Percentiles rank a stretch among this genome's conserved stretches.
These are phyloP conservation scores for Cephus nigrinus DNA, from an alignment of 2,888 invertebrate genomes.

Conservation along the genomic window DNA sequence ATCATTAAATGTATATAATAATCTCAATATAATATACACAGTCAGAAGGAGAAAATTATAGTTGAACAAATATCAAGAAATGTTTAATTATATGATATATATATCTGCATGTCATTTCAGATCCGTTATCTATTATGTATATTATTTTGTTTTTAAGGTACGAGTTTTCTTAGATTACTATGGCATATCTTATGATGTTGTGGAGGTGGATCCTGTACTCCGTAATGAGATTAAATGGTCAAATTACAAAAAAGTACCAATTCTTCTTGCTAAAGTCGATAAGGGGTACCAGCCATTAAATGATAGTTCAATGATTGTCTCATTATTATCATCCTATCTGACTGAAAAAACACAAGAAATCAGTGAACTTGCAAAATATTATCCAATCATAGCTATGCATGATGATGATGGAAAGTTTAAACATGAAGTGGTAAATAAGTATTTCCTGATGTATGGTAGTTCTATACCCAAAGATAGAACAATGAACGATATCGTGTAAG, in stretches of 20 bases:
- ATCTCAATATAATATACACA: not conserved
- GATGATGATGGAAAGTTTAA: slow-evolving; percentile 77
- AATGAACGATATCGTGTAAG: slow-evolving; percentile 72
- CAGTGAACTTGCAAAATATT: slow-evolving; percentile 79
- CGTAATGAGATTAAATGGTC: slow-evolving; percentile 94
- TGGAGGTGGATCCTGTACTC: slow-evolving; percentile 97
- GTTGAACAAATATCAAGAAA: not conserved
- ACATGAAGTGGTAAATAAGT: slow-evolving; percentile 86
- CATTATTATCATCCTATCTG: slow-evolving; percentile 83
- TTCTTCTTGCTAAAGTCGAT: slow-evolving; percentile 80
- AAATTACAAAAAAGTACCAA: slow-evolving; percentile 93
- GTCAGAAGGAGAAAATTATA: not conserved
- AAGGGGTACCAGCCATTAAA: slow-evolving; percentile 86
- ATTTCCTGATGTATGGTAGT: slow-evolving; percentile 85
- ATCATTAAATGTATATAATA: slow-evolving; percentile 1
- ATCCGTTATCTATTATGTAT: not conserved
- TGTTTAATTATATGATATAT: not conserved
- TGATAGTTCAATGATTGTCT: slow-evolving; percentile 95
- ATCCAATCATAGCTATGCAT: slow-evolving; percentile 77
- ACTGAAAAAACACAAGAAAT: slow-evolving; percentile 72
- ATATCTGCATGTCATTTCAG: not conserved
- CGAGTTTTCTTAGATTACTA: slow-evolving; percentile 91
- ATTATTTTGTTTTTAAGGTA: slow-evolving; percentile 43
- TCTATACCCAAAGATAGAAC: slow-evolving; percentile 68
- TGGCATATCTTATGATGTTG: slow-evolving; percentile 93